phyloP scores from a whole-genome alignment of 1,140 invertebrate genomes.

The Chymomyza costata region DNA sequence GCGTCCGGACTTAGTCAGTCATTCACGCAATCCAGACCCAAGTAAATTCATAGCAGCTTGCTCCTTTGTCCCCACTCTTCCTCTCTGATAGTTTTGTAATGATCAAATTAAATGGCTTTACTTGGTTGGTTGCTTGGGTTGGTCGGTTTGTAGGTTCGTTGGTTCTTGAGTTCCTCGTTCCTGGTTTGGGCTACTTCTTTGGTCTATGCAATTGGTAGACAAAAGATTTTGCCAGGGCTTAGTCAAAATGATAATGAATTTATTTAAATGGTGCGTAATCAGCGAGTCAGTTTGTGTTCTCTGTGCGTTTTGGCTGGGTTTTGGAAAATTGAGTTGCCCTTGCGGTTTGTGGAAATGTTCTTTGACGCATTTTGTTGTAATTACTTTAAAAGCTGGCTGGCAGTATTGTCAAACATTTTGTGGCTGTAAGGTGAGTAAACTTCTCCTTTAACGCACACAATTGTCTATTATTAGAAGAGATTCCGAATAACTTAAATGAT shows the following conservation, averaged over 20 bases:
- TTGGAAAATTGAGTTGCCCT: slow-evolving; percentile 11
- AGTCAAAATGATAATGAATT: slow-evolving; percentile 60
- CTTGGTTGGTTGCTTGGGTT: slow-evolving; percentile 25
- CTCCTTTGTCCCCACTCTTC: slow-evolving; percentile 1
- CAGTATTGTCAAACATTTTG: slow-evolving; percentile 48
- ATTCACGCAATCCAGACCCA: no score
- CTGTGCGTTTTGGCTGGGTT: slow-evolving; percentile 1
- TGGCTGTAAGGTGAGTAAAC: no score
- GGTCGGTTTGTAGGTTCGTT: background rate
- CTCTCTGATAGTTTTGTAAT: slow-evolving; percentile 65
- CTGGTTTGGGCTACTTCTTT: slow-evolving; percentile 16
- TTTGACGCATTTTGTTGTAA: slow-evolving; percentile 34
- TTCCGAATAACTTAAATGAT: no score
- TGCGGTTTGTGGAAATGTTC: slow-evolving; percentile 17
- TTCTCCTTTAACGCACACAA: no score
- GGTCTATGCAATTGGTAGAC: no score
- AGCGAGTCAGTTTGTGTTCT: slow-evolving; percentile 18
- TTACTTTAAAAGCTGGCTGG: slow-evolving; percentile 50
- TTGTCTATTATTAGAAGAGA: no score
- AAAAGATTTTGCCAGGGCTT: slow-evolving; percentile 43
- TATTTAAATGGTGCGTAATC: slow-evolving; percentile 68
- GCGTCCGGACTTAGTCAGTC: slow-evolving; percentile 2
- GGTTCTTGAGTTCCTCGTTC: slow-evolving; percentile 8
- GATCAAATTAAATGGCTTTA: slow-evolving; percentile 66
- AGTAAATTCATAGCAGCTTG: background rate